Base-by-base conservation (phyloP, 2,797 vertebrate species). In the Takifugu rubripes region DNA sequence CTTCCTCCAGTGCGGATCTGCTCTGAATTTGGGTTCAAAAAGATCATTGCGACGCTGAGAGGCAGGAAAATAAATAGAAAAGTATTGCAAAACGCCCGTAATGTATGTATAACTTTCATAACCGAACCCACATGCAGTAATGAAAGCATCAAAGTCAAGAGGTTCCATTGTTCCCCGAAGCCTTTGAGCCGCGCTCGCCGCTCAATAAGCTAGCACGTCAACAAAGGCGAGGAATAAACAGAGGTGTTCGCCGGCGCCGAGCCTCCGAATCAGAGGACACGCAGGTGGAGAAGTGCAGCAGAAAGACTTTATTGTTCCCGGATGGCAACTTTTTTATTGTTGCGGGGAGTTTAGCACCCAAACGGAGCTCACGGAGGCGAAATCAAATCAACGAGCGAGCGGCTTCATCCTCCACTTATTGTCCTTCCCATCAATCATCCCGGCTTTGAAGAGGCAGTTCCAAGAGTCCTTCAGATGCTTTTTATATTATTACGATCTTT, bases 191-290 rank as follows among this genome's bases (percentile, higher is more conserved):
- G 64, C 75, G 68, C 79, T 72, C 77, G 54, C 74, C 66, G 74
- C 77, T 87, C 86, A 87, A 88, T 88, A 87, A 89, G 82, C 81
- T 81, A 81, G 84, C 75, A 75, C 87, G 84, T 87, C 88, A 85
- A 88, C 86, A 87, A 84, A 88, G 69, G 68, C 15, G 12, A 76
- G 83, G 68, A 82, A 84, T 84, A 86, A 87, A 88, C 80, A 84
- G 80, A 81, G 74, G 74, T 70, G 51, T 56, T 82, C 55, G 54
- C 65, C 29, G 29, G 59, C 74, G 44, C n/a, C 64, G 50, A 67
- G 62, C 70, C 78, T 75, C 66, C 86, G 74, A 86, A 87, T 79
- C 84, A 88, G 87, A 82, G 75, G 78, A 87, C 72, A 70, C 76
- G 75, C 84, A 73, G 83, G 79, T 66, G 80, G 82, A 79, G 76